These are phyloP conservation scores for Reticulitermes lucifugus DNA, from an alignment of 2,888 invertebrate species.

Conservation along the genomic window DNA sequence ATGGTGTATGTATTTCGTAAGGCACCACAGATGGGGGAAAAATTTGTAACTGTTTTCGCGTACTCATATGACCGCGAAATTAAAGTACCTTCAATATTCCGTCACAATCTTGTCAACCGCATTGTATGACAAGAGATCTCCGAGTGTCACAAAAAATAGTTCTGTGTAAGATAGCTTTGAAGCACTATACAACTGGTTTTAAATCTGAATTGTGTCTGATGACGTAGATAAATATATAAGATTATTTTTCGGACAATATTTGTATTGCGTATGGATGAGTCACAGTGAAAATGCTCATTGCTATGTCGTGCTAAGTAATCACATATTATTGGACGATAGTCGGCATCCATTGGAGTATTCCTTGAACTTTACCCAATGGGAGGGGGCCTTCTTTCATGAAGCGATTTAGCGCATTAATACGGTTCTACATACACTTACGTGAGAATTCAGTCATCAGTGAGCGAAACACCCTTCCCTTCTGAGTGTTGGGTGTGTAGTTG, in stretches of 20 bases:
- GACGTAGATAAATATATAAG: not conserved
- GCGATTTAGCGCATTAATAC: constrained; percentile 50
- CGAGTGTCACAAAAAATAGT: constrained; percentile 44
- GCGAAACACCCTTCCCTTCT: constrained; percentile 45
- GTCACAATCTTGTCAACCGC: constrained; percentile 26
- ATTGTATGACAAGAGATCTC: not conserved
- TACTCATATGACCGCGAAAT: constrained; percentile 24
- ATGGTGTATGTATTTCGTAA: not conserved
- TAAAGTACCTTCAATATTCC: constrained; percentile 28
- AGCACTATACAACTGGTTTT: not conserved
- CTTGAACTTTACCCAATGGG: constrained; percentile 28
- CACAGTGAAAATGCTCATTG: not conserved
- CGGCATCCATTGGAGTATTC: constrained; percentile 13
- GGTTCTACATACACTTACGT: constrained; percentile 4
- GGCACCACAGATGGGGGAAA: not conserved
- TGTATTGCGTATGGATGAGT: not conserved
- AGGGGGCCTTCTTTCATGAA: constrained; percentile 31
- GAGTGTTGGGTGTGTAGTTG: constrained; percentile 31
- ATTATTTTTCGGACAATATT: not conserved
- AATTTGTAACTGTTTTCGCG: not conserved
- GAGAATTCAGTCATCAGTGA: constrained; percentile 38
- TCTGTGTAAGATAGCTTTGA: not conserved
- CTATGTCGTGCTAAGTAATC: constrained; percentile 31
- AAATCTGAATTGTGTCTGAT: too few species aligned
- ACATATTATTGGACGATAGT: constrained; percentile 40